Percentiles rank a stretch among this genome's conserved stretches.
phyloP scores from a whole-genome alignment of 2,797 vertebrate genomes.

The Ambastaia sidthimunki region DNA sequence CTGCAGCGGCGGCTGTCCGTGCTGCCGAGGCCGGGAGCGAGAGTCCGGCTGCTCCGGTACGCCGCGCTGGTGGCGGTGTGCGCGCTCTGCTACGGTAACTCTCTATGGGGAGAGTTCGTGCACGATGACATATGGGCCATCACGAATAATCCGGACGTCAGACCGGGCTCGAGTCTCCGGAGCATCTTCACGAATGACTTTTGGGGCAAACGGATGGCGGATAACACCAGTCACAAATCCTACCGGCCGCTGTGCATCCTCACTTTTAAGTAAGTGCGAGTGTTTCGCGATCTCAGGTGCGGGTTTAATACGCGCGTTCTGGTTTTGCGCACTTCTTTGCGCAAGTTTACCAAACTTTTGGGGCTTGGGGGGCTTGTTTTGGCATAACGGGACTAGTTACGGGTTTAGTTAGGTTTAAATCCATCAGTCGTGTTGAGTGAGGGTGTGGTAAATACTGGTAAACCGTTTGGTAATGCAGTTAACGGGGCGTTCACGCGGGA shows the following conservation, averaged over 20 bases:
- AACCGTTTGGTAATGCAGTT: background rate
- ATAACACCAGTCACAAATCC: slow-evolving; percentile 97
- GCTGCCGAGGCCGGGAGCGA: slow-evolving; percentile 54
- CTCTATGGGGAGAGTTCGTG: slow-evolving; percentile 90
- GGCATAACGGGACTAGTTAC: background rate
- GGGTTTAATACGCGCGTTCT: background rate
- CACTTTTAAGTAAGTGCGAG: slow-evolving; percentile 88
- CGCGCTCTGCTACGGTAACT: slow-evolving; percentile 86
- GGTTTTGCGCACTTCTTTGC: background rate
- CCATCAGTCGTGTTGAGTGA: background rate
- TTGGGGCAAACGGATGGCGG: slow-evolving; percentile 94
- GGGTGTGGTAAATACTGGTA: background rate
- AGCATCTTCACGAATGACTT: slow-evolving; percentile 91
- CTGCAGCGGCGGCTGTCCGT: slow-evolving; percentile 53
- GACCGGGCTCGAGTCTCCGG: slow-evolving; percentile 78
- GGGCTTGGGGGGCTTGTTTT: too few relatives aligned
- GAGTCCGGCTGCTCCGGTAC: slow-evolving; percentile 65
- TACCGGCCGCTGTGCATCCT: slow-evolving; percentile 94
- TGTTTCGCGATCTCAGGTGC: background rate
- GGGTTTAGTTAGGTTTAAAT: background rate
- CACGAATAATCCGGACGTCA: slow-evolving; percentile 91
- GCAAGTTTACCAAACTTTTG: background rate
- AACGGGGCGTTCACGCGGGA: background rate
- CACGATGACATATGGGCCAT: slow-evolving; percentile 98
- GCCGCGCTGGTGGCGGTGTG: slow-evolving; percentile 77